These are phyloP conservation scores for Epizoanthus illoricatus DNA, from an alignment of 92 coral and sea anemone genomes.

Conservation along the genomic window DNA sequence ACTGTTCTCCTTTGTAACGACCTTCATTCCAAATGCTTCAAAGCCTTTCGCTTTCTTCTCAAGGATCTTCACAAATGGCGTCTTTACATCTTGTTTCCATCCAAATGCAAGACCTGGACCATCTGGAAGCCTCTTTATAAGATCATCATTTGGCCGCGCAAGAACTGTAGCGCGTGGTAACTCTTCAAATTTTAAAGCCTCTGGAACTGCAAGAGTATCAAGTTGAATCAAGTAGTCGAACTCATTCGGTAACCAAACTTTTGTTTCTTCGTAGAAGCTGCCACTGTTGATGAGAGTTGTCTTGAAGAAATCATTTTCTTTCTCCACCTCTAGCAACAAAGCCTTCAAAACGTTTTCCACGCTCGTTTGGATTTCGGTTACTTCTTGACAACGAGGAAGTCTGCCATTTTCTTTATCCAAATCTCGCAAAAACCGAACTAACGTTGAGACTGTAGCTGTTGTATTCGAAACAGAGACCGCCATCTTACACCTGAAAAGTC, in stretches of 20 bases:
- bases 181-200: neutral
- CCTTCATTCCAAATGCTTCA: conserved; percentile 46
- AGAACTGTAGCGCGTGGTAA: neutral
- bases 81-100: neutral
- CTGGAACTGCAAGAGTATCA: neutral
- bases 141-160: neutral
- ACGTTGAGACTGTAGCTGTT: too few relatives aligned
- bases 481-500: too few relatives aligned
- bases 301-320: conserved; percentile 8
- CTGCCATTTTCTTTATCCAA: conserved; percentile 8
- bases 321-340: conserved; percentile 7
- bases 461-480: too few relatives aligned
- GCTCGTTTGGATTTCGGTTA: neutral
- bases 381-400: conserved; percentile 14
- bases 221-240: conserved; percentile 11
- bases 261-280: conserved; percentile 19
- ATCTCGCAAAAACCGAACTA: neutral
- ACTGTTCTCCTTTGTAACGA: neutral
- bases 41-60: conserved; percentile 9
- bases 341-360: conserved; percentile 14
- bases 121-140: neutral
- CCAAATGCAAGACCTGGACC: neutral
- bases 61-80: conserved; percentile 21
- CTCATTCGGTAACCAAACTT: neutral
- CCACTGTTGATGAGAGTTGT: conserved; percentile 16